Percentiles rank a stretch among this genome's conserved stretches.
These are phyloP conservation scores for Threskiornis aethiopicus DNA, from an alignment of 2,797 vertebrate species.

Conservation along the genomic window DNA sequence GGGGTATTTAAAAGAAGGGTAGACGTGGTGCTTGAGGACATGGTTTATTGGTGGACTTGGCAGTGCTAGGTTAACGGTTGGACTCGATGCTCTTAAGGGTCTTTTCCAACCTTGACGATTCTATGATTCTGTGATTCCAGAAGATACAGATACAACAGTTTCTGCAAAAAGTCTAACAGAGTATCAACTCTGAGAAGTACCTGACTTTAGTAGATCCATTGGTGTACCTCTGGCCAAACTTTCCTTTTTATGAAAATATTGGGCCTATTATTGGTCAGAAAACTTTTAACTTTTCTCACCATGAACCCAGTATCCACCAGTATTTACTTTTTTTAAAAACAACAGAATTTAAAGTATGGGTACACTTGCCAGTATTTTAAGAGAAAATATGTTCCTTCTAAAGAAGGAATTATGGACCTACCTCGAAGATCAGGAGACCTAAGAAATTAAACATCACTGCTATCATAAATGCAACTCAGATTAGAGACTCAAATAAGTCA, in stretches of 20 bases:
- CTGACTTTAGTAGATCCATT: background rate
- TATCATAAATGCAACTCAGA: background rate
- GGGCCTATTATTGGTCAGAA: background rate
- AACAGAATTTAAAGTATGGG: background rate
- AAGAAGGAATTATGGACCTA: background rate
- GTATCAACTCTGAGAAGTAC: background rate
- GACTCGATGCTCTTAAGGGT: no score
- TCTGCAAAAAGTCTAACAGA: background rate
- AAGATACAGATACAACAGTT: accelerated
- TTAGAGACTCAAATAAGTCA: background rate
- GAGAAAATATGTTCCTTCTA: background rate
- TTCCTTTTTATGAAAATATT: background rate
- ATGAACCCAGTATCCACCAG: background rate
- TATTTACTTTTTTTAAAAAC: background rate
- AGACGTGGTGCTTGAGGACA: no score
- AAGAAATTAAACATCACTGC: background rate
- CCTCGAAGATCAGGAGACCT: background rate
- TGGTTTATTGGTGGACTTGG: no score
- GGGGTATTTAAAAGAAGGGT: no score
- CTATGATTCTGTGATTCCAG: background rate
- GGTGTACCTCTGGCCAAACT: background rate
- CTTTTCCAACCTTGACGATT: no score
- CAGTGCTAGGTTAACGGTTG: no score
- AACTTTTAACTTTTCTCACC: background rate
- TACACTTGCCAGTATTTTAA: background rate